Evolutionary conservation across 2,888 invertebrate genomes (phyloP), one percentile per base, ranked within the genome.

Genomic region (Drosophila incognita): DNA sequence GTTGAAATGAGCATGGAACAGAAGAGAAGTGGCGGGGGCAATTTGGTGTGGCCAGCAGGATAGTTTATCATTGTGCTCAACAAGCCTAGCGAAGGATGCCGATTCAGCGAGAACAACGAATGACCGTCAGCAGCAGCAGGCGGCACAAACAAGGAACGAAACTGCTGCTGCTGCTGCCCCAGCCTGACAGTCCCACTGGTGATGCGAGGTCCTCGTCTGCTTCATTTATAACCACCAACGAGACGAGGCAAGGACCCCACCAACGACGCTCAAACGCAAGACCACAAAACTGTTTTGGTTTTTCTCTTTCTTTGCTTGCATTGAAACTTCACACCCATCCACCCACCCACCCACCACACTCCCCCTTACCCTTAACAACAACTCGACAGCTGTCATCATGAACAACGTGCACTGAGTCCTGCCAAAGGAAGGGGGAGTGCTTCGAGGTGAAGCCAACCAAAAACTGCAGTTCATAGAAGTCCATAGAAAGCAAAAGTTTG

Each of bases 261-360:
- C 74, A 71, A 74, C 46, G 68, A 66, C 35, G 74, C 65, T 79
- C 76, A 74, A 87, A 76, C 84, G 89, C 85, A 87, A 84, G 85
- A 87, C 84, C 84, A 67, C 84, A 84, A 84, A 84, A 84, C 80
- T 89, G 84, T 89, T 89, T 82, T 74, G 76, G 87, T 84, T 76
- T 69, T 77, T 64, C 78, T 74, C 66, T 74, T 61, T 76, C 74
- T 71, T 66, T 84, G 85, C 83, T 74, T 75, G 73, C 87, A 62
- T 21, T 21, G 46, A 46, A 46, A 15, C 87, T 66, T 73, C 64
- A 51, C 58, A 57, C 61, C 62, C 79, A 69, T 63, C 77, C 69
- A 31, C 18, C 11, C 52, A 57, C 24, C 75, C 69, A 27, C 35
- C 11, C 42, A 52, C 35, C 75, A 24, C 4, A 29, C 38, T 18